A percentile compares a stretch with the other conserved stretches of the same genome.
Evolutionary conservation across 1,140 invertebrate genomes (phyloP).

Genomic region (Pachypeltis micranthus): DNA sequence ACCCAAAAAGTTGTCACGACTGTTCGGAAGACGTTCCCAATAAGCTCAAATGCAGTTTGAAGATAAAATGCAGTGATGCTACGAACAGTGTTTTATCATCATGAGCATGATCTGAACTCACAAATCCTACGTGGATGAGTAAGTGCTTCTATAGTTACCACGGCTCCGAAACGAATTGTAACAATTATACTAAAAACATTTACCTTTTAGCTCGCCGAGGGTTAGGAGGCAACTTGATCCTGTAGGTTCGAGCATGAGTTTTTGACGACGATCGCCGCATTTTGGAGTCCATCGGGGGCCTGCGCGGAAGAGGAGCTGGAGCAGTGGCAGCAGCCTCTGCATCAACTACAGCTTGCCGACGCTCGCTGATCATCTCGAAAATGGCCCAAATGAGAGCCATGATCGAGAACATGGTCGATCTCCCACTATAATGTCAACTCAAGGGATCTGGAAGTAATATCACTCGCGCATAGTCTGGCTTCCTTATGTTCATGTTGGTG

Average conservation of each 20-base stretch:
- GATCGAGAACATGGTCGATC: constrained; percentile 17
- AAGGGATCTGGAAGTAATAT: too few species aligned
- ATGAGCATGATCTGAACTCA: too few species aligned
- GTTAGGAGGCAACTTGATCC: constrained; percentile 27
- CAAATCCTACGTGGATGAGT: too few species aligned
- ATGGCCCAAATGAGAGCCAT: constrained; percentile 9
- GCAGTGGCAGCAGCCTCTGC: constrained; percentile 7
- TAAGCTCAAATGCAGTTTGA: too few species aligned
- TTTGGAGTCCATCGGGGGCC: constrained; percentile 6
- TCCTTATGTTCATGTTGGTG: not conserved
- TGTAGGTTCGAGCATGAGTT: constrained; percentile 26
- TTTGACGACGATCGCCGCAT: constrained; percentile 26
- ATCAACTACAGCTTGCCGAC: constrained; percentile 8
- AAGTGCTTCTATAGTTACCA: too few species aligned
- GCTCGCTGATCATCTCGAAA: not conserved
- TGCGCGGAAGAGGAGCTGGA: not conserved
- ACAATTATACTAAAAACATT: too few species aligned
- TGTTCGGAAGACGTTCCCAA: too few species aligned
- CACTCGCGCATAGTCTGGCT: not conserved
- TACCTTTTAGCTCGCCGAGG: constrained; percentile 28
- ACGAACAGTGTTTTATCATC: too few species aligned
- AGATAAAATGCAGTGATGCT: too few species aligned
- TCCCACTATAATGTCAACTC: too few species aligned
- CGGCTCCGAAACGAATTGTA: too few species aligned
- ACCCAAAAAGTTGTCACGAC: too few species aligned